Evolutionary conservation across 1,140 invertebrate species (phyloP), one percentile per base, ranked within the genome.

Genomic region (Aphelinus certus): DNA sequence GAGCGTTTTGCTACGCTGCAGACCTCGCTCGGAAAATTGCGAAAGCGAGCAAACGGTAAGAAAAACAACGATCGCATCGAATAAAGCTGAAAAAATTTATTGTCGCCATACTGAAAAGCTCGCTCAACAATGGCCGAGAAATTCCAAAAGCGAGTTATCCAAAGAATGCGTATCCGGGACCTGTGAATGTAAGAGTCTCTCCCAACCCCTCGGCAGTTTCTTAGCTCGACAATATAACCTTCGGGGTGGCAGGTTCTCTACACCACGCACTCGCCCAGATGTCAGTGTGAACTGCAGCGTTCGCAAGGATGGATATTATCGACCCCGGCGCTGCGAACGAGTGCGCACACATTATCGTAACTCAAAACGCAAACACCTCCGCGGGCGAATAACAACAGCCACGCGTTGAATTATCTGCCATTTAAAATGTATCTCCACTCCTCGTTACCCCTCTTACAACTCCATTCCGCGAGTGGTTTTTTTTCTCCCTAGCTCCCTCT

Each of bases 251-350:
- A 60, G 7, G 55, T 4, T 26, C 26, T 26, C 26, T 26, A 26
- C 26, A 26, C 26, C 26, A 26, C 26, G 26, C 26, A 26, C 26
- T 26, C 26, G 26, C 26, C 0, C 26, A 26, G 26, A 26, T 26
- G 26, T 26, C 26, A 43, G 42, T 60, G 58, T 7, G 63, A 5
- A 7, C 48, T 5, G 62, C 7, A 47, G 45, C 46, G 3, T 43
- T 65, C 49, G 47, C 48, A 2, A n/a, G 5, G 45, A 6, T 72
- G 53, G 56, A 49, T 68, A 70, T 76, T 79, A 81, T 81, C 73
- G 77, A 79, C 79, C 56, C 61, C 46, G 64, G 64, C 64, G 56
- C 56, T 63, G 51, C 9, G 51, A 6, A n/a, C 26, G 3, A 10
- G 45, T 26, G 42, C 10, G 48, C 26, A 26, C 26, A 26, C 26